A percentile compares a stretch with the other conserved stretches of the same genome.
Evolutionary conservation across 2,888 invertebrate species (phyloP).

Genomic region (Folsomia manolachei): DNA sequence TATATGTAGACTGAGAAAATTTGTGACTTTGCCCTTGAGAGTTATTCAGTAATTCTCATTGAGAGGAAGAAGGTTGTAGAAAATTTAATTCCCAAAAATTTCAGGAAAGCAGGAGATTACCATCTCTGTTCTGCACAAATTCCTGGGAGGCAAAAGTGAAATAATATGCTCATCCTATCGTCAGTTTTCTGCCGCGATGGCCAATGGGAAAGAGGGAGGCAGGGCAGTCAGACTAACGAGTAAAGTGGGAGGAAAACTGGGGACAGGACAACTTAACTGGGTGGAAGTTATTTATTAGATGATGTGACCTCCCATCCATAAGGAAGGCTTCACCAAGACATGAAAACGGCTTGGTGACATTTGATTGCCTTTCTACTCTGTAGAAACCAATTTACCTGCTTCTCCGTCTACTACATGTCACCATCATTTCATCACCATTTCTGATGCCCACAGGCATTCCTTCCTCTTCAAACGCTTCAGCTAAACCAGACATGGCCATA

Average conservation of each 20-base stretch:
- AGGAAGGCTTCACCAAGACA: slow-evolving; percentile 25
- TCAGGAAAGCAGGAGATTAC: background rate
- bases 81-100: background rate
- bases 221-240: background rate
- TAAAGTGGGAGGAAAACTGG: slow-evolving; percentile 4
- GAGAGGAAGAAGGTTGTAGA: background rate
- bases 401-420: slow-evolving; percentile 33
- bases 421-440: background rate
- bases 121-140: background rate
- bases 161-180: background rate
- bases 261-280: slow-evolving; percentile 18
- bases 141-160: background rate
- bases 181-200: no score
- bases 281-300: slow-evolving; percentile 42
- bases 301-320: slow-evolving; percentile 40
- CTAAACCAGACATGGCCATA: no score
- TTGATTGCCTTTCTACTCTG: slow-evolving; percentile 41
- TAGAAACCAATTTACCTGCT: slow-evolving; percentile 42
- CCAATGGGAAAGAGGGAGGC: background rate
- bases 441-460: slow-evolving; percentile 17
- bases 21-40: background rate
- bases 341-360: slow-evolving; percentile 41
- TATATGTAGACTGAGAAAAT: no score
- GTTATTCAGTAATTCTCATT: no score
- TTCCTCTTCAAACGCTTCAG: no score